Evolutionary conservation across 2,888 invertebrate species (phyloP).

Genomic region (Buathra laborator): DNA sequence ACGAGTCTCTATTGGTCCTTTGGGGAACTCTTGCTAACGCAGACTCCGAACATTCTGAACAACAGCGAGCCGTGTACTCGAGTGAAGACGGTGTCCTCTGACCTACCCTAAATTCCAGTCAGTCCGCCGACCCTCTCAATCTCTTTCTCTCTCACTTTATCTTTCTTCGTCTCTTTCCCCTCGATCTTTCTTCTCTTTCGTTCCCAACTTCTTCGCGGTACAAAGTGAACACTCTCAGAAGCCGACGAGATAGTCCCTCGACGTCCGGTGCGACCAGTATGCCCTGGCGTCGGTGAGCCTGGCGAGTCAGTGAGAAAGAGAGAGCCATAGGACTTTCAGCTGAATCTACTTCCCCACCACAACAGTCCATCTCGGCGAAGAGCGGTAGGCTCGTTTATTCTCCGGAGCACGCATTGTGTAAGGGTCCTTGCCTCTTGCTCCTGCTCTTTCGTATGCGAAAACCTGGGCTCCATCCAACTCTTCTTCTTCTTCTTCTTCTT

Average conservation of each 20-base stretch:
- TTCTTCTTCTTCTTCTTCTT: constrained; percentile 30
- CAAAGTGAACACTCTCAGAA: constrained; percentile 50
- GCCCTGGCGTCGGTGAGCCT: constrained; percentile 60
- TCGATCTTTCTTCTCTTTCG: constrained; percentile 38
- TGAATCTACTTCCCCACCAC: constrained; percentile 64
- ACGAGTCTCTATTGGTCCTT: neutral
- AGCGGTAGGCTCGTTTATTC: constrained; percentile 78
- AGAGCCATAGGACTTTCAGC: constrained; percentile 27
- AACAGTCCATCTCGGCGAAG: constrained; percentile 57
- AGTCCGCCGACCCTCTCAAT: constrained; percentile 63
- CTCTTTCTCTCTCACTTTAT: constrained; percentile 20
- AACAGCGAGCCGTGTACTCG: neutral
- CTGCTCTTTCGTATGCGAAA: constrained; percentile 79
- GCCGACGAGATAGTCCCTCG: constrained; percentile 38
- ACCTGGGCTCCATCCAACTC: constrained; percentile 58
- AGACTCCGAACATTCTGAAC: neutral
- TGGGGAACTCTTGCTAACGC: neutral
- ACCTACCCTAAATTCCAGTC: constrained; percentile 81
- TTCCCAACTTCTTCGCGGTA: constrained; percentile 57
- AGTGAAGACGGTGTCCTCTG: constrained; percentile 62
- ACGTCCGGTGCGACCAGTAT: constrained; percentile 45
- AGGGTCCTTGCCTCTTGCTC: constrained; percentile 77
- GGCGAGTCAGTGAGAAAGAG: constrained; percentile 40
- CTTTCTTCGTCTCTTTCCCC: constrained; percentile 5
- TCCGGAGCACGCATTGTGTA: constrained; percentile 81